Evolutionary conservation across 2,888 invertebrate genomes (phyloP), one percentile per base, ranked within the genome.

Genomic region (Sthenelais limicola): DNA sequence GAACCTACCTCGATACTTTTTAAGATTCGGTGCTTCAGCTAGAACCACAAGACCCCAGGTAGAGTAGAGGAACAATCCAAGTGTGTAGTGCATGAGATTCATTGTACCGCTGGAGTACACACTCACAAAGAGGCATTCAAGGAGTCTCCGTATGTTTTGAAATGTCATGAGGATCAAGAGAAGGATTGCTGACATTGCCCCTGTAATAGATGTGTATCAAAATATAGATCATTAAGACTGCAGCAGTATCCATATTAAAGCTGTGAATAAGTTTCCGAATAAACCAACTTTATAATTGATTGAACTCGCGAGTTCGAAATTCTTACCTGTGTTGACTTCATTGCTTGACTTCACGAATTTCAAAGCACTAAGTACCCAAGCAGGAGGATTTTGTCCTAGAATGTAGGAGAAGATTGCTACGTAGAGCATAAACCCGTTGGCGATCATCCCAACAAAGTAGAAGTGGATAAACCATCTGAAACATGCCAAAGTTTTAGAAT

Each of bases 51-150:
- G 30, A 9, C 67, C 72, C 68, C 79, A 74, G 5, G 78, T 76
- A 9, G 75, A 68, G 78, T 85, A 85, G 47, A 83, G 81, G 24
- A 79, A 28, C 1, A 84, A 54, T 4, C 85, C 85, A 51, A 82
- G 74, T n/a, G 79, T 15, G 69, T 83, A 85, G 71, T 84, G 84
- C 0, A 80, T 52, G 0, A 83, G 21, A 71, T 83, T 84, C 80
- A 85, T 85, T 54, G 79, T 82, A 69, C 81, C 76, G 0, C 35
- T 74, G 0, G 84, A 84, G 74, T 84, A 85, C 33, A 81, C 80
- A 72, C 81, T 83, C 62, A 84, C 76, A n/a, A 72, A 80, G 21
- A 81, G 28, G 68, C 83, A 82, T 74, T 85, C 85, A 15, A 78
- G 58, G 26, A 68, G 38, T 28, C 76, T 58, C 2, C 76, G 58